Percentiles rank a stretch among this genome's conserved stretches.
Conservation (phyloP, 1,140 invertebrate genomes). For the Drosophila parvula region DNA sequence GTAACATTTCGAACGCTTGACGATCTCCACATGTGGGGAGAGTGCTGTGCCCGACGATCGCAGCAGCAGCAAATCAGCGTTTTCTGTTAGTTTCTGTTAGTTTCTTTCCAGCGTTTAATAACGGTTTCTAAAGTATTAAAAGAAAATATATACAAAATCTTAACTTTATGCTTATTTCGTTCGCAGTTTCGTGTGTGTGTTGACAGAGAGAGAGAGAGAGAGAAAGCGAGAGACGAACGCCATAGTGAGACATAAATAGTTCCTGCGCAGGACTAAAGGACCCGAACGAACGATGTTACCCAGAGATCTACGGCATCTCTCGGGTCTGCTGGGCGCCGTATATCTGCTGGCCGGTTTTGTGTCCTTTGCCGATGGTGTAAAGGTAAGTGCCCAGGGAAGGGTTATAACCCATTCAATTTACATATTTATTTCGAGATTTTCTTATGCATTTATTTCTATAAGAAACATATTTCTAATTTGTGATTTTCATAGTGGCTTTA, state of each 20-base stretch:
- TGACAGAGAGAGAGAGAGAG: constrained; percentile 20
- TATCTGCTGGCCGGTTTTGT: constrained; percentile 64
- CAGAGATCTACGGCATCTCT: constrained; percentile 81
- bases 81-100: constrained; percentile 60
- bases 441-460: neutral
- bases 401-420: neutral
- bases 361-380: constrained; percentile 59
- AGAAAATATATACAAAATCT: neutral
- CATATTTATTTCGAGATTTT: neutral
- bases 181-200: constrained; percentile 77
- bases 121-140: constrained; percentile 9
- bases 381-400: constrained; percentile 60
- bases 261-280: constrained; percentile 62
- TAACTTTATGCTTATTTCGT: constrained; percentile 51
- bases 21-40: constrained; percentile 84
- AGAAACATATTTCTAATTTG: neutral
- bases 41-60: constrained; percentile 82
- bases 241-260: constrained; percentile 39
- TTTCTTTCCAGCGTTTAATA: constrained; percentile 6
- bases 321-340: constrained; percentile 71
- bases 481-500: neutral
- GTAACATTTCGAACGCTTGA: constrained; percentile 84
- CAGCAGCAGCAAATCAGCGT: constrained; percentile 72
- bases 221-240: constrained; percentile 20
- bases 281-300: constrained; percentile 65